These are phyloP conservation scores for Crenichthys baileyi DNA, from an alignment of 2,797 vertebrate genomes.

Conservation along the genomic window DNA sequence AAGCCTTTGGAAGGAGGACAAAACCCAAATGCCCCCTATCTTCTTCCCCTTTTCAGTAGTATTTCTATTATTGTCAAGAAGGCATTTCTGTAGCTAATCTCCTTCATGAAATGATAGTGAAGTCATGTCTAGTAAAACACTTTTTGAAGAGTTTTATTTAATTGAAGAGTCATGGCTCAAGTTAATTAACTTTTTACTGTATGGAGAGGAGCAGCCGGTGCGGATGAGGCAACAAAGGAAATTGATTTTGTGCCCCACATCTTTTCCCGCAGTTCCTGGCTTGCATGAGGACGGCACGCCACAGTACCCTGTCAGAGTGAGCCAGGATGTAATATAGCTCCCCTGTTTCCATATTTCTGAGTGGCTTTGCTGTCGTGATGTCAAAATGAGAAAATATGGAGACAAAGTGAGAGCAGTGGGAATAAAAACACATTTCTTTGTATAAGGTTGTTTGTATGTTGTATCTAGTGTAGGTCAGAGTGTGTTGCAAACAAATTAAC, in stretches of 20 bases:
- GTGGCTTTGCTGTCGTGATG: conserved; percentile 1
- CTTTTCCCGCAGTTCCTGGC: conserved; percentile 62
- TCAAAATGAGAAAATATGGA: conserved; percentile 23
- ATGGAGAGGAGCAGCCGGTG: conserved; percentile 55
- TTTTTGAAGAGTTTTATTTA: conserved; percentile 61
- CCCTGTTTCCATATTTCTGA: conserved; percentile 41
- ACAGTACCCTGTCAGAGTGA: conserved; percentile 36
- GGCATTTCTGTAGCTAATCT: conserved; percentile 64
- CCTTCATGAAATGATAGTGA: conserved; percentile 45
- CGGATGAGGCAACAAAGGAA: conserved; percentile 61
- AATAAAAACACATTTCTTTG: conserved; percentile 28
- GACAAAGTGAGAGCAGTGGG: conserved; percentile 7
- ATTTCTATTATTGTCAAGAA: conserved; percentile 58
- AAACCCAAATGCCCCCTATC: conserved; percentile 14
- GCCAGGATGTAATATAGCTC: conserved; percentile 39
- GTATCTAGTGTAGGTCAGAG: conserved; percentile 33
- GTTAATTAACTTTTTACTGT: conserved; percentile 67
- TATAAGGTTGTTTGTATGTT: conserved; percentile 30
- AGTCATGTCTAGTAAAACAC: conserved; percentile 55
- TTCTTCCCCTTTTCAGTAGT: conserved; percentile 22
- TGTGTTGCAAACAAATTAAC: background rate
- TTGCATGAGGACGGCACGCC: conserved; percentile 18
- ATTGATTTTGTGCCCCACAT: conserved; percentile 73
- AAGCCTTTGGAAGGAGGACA: background rate
- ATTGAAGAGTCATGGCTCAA: conserved; percentile 69